Conservation (phyloP, 2,888 invertebrate species). For the Drosophila maculinotata region DNA sequence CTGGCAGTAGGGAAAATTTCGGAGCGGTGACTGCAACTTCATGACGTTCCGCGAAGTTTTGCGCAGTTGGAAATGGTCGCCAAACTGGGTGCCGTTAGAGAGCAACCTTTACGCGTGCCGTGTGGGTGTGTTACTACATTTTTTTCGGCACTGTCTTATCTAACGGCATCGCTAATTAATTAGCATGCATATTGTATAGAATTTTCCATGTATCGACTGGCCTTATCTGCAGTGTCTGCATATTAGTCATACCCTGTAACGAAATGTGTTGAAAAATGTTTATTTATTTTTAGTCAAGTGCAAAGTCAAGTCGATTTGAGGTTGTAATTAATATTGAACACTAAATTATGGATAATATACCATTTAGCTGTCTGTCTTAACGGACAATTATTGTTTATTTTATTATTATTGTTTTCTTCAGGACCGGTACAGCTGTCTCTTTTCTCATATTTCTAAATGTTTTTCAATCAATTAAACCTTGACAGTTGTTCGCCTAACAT, state of each 20-base stretch:
- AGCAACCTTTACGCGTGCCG: slow-evolving; percentile 9
- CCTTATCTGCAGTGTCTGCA: slow-evolving; percentile 34
- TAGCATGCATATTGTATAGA: slow-evolving; percentile 45
- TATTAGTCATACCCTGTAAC: slow-evolving; percentile 31
- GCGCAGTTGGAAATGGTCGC: slow-evolving; percentile 48
- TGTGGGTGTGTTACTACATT: slow-evolving; percentile 14
- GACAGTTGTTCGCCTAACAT: neutral
- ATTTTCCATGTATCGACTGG: slow-evolving; percentile 28
- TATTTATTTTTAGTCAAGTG: neutral
- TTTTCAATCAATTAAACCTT: neutral
- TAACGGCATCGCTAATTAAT: slow-evolving; percentile 66
- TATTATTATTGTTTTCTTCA: too few species aligned
- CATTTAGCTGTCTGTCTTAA: neutral
- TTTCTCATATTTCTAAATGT: neutral
- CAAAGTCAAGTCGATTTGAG: too few species aligned
- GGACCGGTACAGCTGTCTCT: too few species aligned
- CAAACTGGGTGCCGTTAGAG: neutral
- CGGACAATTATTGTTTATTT: neutral
- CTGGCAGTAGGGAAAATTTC: neutral
- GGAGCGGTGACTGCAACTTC: slow-evolving; percentile 15
- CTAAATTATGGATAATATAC: neutral
- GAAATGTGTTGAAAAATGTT: neutral
- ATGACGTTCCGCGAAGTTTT: slow-evolving; percentile 36
- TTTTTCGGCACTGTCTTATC: slow-evolving; percentile 47
- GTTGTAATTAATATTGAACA: too few species aligned